Conservation (phyloP, 1,140 invertebrate species). For the Nephotettix cincticeps region DNA sequence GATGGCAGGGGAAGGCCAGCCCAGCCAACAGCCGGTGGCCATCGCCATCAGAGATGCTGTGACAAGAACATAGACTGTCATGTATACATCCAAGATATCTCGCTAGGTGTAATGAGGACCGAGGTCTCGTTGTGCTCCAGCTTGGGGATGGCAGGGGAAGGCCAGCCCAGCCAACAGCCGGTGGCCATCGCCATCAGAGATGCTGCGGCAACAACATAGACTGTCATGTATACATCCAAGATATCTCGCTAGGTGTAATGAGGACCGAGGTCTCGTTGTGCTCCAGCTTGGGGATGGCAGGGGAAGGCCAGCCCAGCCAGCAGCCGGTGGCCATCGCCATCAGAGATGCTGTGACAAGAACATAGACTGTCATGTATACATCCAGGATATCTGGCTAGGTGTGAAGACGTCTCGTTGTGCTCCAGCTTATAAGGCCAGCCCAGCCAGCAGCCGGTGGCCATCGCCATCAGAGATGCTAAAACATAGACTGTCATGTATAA, state of each 20-base stretch:
- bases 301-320: no score
- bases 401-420: constrained; percentile 22
- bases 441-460: constrained; percentile 24
- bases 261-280: no score
- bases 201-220: constrained; percentile 30
- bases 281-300: no score
- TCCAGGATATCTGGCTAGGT: constrained; percentile 31
- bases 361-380: no score
- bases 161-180: constrained; percentile 28
- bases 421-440: constrained; percentile 34
- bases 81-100: constrained; percentile 32
- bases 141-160: constrained; percentile 31
- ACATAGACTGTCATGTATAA: neutral
- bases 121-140: constrained; percentile 24
- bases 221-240: no score
- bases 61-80: constrained; percentile 30
- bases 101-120: neutral
- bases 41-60: constrained; percentile 33
- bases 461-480: constrained; percentile 33
- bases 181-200: constrained; percentile 29
- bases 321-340: no score
- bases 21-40: constrained; percentile 25
- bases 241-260: no score
- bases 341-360: no score
- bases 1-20: constrained; percentile 32